A percentile compares a stretch with the other conserved stretches of the same genome.
These are phyloP conservation scores for Tholera decimalis DNA, from an alignment of 2,888 invertebrate species.

Conservation along the genomic window DNA sequence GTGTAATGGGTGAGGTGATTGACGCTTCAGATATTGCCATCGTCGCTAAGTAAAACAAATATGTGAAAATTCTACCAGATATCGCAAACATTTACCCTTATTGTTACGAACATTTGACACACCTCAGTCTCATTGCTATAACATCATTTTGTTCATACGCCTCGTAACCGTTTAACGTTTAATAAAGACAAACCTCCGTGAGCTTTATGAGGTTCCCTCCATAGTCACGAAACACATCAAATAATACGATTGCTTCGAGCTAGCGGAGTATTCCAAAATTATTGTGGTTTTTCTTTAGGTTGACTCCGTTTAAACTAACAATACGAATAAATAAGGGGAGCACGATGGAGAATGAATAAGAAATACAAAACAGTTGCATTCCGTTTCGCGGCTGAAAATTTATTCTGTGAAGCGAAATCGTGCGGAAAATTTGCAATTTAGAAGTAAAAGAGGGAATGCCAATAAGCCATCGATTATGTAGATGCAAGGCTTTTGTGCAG, in stretches of 20 bases:
- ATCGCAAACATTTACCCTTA: slow-evolving; percentile 3
- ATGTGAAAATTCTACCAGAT: neutral
- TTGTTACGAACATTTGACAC: slow-evolving; percentile 40
- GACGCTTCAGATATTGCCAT: neutral
- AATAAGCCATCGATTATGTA: slow-evolving; percentile 91
- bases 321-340: slow-evolving; percentile 72
- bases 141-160: slow-evolving; percentile 36
- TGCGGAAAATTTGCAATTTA: slow-evolving; percentile 91
- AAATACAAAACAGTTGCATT: slow-evolving; percentile 82
- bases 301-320: slow-evolving; percentile 61
- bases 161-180: slow-evolving; percentile 52
- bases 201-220: slow-evolving; percentile 40
- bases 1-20: no score
- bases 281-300: slow-evolving; percentile 45
- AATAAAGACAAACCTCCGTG: slow-evolving; percentile 37
- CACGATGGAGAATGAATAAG: slow-evolving; percentile 73
- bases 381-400: slow-evolving; percentile 86
- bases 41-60: neutral
- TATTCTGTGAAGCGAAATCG: slow-evolving; percentile 89
- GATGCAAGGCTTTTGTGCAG: slow-evolving; percentile 88
- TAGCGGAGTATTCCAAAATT: slow-evolving; percentile 24
- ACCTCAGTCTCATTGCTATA: slow-evolving; percentile 45
- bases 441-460: slow-evolving; percentile 90
- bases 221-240: slow-evolving; percentile 49
- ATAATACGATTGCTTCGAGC: slow-evolving; percentile 18